Conservation (phyloP, 1,140 invertebrate species). For the Leptinotarsa defecta region DNA sequence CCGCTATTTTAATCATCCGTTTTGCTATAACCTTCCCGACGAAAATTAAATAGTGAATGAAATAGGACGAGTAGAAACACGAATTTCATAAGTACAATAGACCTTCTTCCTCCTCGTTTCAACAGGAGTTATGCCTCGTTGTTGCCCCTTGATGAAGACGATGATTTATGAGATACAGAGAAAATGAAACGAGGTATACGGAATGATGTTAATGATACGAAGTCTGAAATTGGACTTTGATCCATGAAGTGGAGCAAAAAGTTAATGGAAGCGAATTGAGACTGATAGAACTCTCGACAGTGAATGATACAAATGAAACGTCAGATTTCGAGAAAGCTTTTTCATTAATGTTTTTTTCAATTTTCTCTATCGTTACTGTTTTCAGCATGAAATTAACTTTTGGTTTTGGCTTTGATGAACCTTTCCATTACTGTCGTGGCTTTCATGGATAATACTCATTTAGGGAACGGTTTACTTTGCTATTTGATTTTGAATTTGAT, state of each 20-base stretch:
- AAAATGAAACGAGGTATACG: neutral
- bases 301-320: neutral
- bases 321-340: too few species aligned
- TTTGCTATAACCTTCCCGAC: too few species aligned
- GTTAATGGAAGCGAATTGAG: neutral
- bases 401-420: too few species aligned
- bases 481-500: too few species aligned
- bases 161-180: neutral
- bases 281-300: neutral
- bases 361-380: too few species aligned
- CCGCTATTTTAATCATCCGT: too few species aligned
- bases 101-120: neutral
- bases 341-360: too few species aligned
- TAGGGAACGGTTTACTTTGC: too few species aligned
- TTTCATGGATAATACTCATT: too few species aligned
- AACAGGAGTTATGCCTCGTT: neutral
- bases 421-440: too few species aligned
- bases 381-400: too few species aligned
- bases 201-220: neutral
- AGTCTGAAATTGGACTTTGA: constrained; percentile 3
- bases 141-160: neutral
- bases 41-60: too few species aligned
- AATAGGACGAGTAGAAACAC: neutral
- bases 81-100: constrained; percentile 1
- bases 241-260: constrained; percentile 3